These are phyloP conservation scores for Numenius arquata DNA, from an alignment of 2,113 vertebrate genomes.

Conservation along the genomic window DNA sequence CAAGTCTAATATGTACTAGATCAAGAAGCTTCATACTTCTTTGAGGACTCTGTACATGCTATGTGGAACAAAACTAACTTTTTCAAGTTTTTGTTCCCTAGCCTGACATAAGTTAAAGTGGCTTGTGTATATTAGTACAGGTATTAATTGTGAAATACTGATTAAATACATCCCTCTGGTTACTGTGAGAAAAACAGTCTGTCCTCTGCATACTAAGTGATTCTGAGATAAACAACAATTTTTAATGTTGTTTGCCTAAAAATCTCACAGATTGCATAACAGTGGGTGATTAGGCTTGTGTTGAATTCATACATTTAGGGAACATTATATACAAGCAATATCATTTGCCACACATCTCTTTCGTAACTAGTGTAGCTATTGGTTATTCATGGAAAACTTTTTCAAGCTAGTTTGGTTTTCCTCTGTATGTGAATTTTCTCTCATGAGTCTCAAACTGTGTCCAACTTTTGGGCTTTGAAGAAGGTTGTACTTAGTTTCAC, in stretches of 20 bases:
- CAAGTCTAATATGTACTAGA: background rate
- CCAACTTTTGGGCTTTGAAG: background rate
- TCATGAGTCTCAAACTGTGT: background rate
- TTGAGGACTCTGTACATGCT: background rate
- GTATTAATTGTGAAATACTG: background rate
- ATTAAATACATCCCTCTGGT: background rate
- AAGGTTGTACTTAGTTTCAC: background rate
- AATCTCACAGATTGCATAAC: background rate
- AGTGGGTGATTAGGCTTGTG: background rate
- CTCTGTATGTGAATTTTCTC: background rate
- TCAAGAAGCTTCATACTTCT: background rate
- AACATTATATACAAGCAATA: background rate
- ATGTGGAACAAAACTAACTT: background rate
- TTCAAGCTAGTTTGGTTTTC: background rate
- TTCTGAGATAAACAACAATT: background rate
- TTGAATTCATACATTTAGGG: background rate
- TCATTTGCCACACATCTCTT: background rate
- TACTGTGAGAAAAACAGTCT: background rate
- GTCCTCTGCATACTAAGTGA: background rate
- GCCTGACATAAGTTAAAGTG: background rate
- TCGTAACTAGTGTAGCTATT: background rate
- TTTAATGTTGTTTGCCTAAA: background rate
- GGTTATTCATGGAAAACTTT: background rate
- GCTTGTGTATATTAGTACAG: fast-evolving
- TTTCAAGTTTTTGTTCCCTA: background rate